Evolutionary conservation across 2,888 invertebrate genomes (phyloP), one percentile per base, ranked within the genome.

Genomic region (Brenthis hecate): DNA sequence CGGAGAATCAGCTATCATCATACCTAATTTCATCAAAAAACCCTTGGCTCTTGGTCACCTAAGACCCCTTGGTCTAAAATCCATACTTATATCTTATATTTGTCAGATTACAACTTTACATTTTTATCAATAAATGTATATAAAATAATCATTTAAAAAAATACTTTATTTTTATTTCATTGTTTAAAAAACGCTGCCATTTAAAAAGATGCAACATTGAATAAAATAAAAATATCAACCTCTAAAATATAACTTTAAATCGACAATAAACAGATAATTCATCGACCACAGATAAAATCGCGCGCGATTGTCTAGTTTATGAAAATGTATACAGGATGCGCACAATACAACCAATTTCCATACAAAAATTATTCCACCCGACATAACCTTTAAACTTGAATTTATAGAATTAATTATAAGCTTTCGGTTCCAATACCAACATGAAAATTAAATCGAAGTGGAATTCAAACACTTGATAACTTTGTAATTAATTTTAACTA

Each of bases 351-450:
- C 50, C 19, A 5, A 70, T 70, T 72, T 67, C 57, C 67, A 70
- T 72, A 71, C 68, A 68, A 73, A 67, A 68, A 67, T 48, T 62
- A 70, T 65, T 62, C 53, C 23, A 65, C 65, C 66, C 69, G 63
- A 43, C 67, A 16, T 60, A 47, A 73, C 65, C 73, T 69, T 58
- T 67, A 56, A 61, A 67, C 69, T 61, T 70, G 62, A 68, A 58
- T 72, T 62, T 67, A 70, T 62, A 57, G 51, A 57, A 72, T 63
- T 65, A 43, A 54, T 50, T 67, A 63, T 55, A 61, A 54, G 62
- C 19, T 32, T 58, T 66, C 50, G 57, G n/a, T 58, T 51, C 32
- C 43, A 60, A 32, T 53, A 56, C n/a, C 50, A 36, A 2, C 55
- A 61, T 56, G 54, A 28, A 48, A 5, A 13, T 32, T 50, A 16